These are phyloP conservation scores for Graphium colonna DNA, from an alignment of 2,888 invertebrate species.

Conservation along the genomic window DNA sequence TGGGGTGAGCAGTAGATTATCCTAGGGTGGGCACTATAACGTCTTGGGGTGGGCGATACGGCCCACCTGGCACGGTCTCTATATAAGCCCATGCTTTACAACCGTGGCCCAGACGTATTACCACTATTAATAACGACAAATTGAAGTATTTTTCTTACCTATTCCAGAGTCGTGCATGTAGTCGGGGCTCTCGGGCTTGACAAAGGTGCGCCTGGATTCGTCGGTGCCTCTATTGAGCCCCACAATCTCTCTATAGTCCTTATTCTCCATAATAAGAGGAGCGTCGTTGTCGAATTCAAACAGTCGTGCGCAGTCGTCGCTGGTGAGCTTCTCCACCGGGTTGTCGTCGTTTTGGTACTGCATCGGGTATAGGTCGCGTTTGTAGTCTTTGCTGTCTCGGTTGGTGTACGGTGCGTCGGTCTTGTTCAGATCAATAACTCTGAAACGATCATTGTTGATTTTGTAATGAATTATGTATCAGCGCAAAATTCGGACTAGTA, in stretches of 20 bases:
- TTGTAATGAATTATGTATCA: too few species aligned
- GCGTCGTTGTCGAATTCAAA: slow-evolving; percentile 82
- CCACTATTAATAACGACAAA: too few species aligned
- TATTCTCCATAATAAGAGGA: slow-evolving; percentile 72
- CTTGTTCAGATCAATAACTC: slow-evolving; percentile 76
- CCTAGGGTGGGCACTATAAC: too few species aligned
- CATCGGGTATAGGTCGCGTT: slow-evolving; percentile 53
- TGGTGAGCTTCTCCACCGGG: slow-evolving; percentile 66
- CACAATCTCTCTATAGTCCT: slow-evolving; percentile 70
- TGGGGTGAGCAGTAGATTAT: too few species aligned
- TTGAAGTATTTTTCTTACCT: too few species aligned
- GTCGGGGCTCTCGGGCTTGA: slow-evolving; percentile 74
- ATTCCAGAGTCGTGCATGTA: slow-evolving; percentile 79
- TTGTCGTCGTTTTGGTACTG: slow-evolving; percentile 52
- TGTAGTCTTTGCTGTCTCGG: slow-evolving; percentile 62
- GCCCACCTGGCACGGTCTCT: not conserved
- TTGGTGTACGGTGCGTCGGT: slow-evolving; percentile 64
- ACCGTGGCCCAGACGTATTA: too few species aligned
- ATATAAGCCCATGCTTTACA: too few species aligned
- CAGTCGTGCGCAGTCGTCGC: slow-evolving; percentile 70
- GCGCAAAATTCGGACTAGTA: too few species aligned
- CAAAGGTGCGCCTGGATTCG: slow-evolving; percentile 72
- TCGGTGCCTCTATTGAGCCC: slow-evolving; percentile 72
- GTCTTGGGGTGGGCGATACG: too few species aligned
- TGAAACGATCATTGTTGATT: slow-evolving; percentile 47